phyloP scores from a whole-genome alignment of 2,888 invertebrate genomes.

The Noctua fimbriata region DNA sequence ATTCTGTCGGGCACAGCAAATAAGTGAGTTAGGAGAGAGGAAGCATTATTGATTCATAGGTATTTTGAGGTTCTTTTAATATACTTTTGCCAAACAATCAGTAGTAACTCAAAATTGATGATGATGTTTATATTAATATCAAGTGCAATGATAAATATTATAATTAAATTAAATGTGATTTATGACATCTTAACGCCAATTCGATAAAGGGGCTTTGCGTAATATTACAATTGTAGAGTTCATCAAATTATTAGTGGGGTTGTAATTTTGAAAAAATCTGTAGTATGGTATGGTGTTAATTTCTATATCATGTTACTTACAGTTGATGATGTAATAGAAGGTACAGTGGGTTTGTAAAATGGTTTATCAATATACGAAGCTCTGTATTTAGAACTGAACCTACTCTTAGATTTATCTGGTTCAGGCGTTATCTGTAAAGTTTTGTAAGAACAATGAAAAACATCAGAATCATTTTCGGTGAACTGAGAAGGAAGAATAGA shows the following conservation, averaged over 20 bases:
- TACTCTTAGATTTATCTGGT: slow-evolving; percentile 86
- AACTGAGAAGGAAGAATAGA: neutral
- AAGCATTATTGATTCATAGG: neutral
- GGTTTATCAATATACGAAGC: slow-evolving; percentile 89
- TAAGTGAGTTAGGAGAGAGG: no score
- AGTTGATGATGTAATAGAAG: slow-evolving; percentile 89
- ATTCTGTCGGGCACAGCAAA: no score
- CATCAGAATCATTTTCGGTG: slow-evolving; percentile 2
- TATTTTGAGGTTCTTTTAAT: neutral
- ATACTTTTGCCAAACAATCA: slow-evolving; percentile 15
- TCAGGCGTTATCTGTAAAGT: slow-evolving; percentile 85
- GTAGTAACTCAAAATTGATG: slow-evolving; percentile 48
- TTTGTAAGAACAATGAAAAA: slow-evolving; percentile 51
- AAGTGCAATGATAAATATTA: slow-evolving; percentile 44
- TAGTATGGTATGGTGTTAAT: slow-evolving; percentile 53
- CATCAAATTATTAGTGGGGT: slow-evolving; percentile 25
- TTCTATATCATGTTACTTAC: slow-evolving; percentile 81
- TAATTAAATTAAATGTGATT: slow-evolving; percentile 52
- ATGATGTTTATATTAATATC: slow-evolving; percentile 53
- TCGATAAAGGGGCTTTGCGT: slow-evolving; percentile 88
- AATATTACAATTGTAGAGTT: slow-evolving; percentile 28
- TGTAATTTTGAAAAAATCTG: slow-evolving; percentile 61
- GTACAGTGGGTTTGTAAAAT: slow-evolving; percentile 92
- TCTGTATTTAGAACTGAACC: slow-evolving; percentile 91
- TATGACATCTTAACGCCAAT: slow-evolving; percentile 80